Evolutionary conservation across 2,113 vertebrate species (phyloP).

Genomic region (Aspiorhynchus laticeps): DNA sequence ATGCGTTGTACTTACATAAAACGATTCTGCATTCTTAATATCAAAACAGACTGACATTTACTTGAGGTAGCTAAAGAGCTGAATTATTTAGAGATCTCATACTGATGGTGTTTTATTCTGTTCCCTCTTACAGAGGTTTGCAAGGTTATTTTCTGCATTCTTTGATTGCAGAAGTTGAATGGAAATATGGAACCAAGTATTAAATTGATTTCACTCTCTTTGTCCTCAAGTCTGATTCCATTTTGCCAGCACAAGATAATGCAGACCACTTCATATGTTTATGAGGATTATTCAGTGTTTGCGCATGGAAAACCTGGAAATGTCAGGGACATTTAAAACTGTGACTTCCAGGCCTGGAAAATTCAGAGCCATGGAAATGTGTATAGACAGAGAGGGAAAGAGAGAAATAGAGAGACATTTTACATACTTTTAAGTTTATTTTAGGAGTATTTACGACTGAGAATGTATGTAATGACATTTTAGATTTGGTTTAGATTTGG

Average conservation of each 20-base stretch:
- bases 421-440: no score
- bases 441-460: no score
- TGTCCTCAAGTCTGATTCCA: not conserved
- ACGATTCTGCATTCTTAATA: slow-evolving; percentile 22
- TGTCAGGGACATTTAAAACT: not conserved
- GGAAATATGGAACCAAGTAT: not conserved
- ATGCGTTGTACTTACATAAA: not conserved
- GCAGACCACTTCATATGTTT: not conserved
- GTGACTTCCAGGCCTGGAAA: not conserved
- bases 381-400: no score
- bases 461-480: no score
- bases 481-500: no score
- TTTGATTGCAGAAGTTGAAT: not conserved
- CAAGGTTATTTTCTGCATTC: not conserved
- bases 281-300: not conserved
- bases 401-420: no score
- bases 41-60: not conserved
- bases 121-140: not conserved
- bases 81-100: slow-evolving; percentile 42
- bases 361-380: no score
- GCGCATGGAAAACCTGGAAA: not conserved
- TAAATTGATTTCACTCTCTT: not conserved
- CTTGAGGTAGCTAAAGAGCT: slow-evolving; percentile 1
- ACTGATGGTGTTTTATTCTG: not conserved
- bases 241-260: not conserved